These are phyloP conservation scores for Epinephelus coioides DNA, from an alignment of 2,797 vertebrate species.

Conservation along the genomic window DNA sequence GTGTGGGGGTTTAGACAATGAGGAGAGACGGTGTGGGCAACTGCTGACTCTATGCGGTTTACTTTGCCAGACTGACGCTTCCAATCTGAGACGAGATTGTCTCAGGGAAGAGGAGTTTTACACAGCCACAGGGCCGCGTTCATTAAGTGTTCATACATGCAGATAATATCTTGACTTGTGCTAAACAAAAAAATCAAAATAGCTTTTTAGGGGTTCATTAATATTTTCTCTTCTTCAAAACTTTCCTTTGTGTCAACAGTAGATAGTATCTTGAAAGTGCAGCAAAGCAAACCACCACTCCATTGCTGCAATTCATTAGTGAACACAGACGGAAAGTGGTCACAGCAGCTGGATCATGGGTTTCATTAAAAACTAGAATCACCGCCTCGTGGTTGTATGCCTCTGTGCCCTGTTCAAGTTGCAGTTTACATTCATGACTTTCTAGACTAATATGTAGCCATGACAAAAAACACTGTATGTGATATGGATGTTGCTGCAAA, in stretches of 20 bases:
- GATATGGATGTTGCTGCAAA: too few species aligned
- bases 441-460: too few species aligned
- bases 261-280: background rate
- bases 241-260: background rate
- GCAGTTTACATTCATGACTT: too few species aligned
- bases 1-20: conserved; percentile 17
- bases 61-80: conserved; percentile 37
- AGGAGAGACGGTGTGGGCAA: conserved; percentile 35
- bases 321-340: background rate
- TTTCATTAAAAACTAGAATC: background rate
- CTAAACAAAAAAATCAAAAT: background rate
- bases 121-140: conserved; percentile 4
- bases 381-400: too few species aligned
- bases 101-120: conserved; percentile 18
- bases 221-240: conserved; percentile 9
- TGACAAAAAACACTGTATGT: too few species aligned
- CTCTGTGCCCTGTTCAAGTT: too few species aligned
- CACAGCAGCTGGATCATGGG: background rate
- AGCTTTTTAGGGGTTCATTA: background rate
- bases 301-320: background rate
- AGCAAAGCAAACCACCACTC: background rate
- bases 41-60: conserved; percentile 25
- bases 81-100: conserved; percentile 18
- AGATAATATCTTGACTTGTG: background rate
- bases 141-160: background rate